Percentiles rank a stretch among this genome's conserved stretches.
These are phyloP conservation scores for Orchesella cincta DNA, from an alignment of 1,140 invertebrate genomes.

Conservation along the genomic window DNA sequence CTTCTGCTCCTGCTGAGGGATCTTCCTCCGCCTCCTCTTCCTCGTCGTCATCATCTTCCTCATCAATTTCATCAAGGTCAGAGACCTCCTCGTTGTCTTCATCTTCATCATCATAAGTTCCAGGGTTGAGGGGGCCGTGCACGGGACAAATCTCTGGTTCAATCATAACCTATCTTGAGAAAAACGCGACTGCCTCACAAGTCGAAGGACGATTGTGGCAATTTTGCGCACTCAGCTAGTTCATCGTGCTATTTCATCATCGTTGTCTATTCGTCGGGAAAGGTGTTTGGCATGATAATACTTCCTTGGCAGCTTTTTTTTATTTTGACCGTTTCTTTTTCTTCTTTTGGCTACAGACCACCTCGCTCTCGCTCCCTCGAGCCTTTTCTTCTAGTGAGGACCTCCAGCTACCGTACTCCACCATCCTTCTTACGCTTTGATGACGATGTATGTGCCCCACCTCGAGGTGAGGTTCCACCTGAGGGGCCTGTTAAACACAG, in stretches of 20 bases:
- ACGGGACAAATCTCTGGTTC: constrained; percentile 46
- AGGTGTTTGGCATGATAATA: neutral
- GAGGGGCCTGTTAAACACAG: no score
- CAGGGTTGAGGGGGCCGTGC: constrained; percentile 14
- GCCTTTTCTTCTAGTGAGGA: no score
- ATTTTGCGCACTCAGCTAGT: constrained; percentile 48
- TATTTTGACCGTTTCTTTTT: constrained; percentile 32
- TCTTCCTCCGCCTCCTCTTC: constrained; percentile 35
- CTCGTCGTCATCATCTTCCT: constrained; percentile 44
- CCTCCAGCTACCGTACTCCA: no score
- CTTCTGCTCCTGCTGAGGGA: neutral
- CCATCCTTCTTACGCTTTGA: no score
- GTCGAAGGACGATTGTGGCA: constrained; percentile 48
- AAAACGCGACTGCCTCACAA: constrained; percentile 48
- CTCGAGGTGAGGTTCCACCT: no score
- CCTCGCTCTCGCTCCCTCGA: no score
- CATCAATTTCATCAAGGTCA: neutral
- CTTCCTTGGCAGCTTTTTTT: constrained; percentile 4
- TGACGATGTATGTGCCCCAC: no score
- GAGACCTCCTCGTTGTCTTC: constrained; percentile 39
- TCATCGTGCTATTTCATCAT: constrained; percentile 46
- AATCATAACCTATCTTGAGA: constrained; percentile 50
- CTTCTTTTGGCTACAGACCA: no score
- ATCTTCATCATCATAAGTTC: constrained; percentile 39
- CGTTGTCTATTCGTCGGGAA: neutral